Evolutionary conservation across 2,797 vertebrate genomes (phyloP), one percentile per base, ranked within the genome.

Genomic region (Parotocinclus haroldoi): DNA sequence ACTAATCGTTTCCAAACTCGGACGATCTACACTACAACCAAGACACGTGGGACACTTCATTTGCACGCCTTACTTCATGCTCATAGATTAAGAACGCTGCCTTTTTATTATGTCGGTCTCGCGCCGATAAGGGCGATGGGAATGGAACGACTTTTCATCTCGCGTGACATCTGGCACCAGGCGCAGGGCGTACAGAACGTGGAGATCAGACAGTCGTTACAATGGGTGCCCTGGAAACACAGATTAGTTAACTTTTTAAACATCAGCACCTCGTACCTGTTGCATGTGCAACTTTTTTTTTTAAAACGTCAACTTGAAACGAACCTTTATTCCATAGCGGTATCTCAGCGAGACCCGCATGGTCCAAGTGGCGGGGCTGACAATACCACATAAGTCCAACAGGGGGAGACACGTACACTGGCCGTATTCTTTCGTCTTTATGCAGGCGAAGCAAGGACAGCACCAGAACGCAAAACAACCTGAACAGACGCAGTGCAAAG

Each of bases 151-250:
- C 0, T 60, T 42, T 60, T 82, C 78, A 91, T 87, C 74, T 91
- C 90, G 46, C 85, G 78, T 55, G 87, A 81, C 80, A 91, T 89
- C 76, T 91, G 90, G 54, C 89, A 90, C 90, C 90, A 91, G 73
- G 19, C 12, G 56, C 90, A 91, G 10, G 53, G 0, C 0, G 0
- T 0, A 6, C 90, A 91, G 79, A 3, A 90, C 7, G 78, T 76
- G 0, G 84, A 3, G 0, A n/a, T 48, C 27, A 82, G 0, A 9
- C 90, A 91, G 83, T 91, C 89, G 0, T 4, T 14, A 8, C 80
- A 88, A 42, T 90, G 74, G 45, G 72, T 77, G 16, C 72, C 89
- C 89, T 90, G 73, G 40, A 62, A 7, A 12, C 3, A 11, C 18
- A 14, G 1, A 10, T 18, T 8, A 5, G 7, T 9, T 16, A 50